Evolutionary conservation across 2,113 vertebrate genomes (phyloP).

Genomic region (Ceyx margarethae): DNA sequence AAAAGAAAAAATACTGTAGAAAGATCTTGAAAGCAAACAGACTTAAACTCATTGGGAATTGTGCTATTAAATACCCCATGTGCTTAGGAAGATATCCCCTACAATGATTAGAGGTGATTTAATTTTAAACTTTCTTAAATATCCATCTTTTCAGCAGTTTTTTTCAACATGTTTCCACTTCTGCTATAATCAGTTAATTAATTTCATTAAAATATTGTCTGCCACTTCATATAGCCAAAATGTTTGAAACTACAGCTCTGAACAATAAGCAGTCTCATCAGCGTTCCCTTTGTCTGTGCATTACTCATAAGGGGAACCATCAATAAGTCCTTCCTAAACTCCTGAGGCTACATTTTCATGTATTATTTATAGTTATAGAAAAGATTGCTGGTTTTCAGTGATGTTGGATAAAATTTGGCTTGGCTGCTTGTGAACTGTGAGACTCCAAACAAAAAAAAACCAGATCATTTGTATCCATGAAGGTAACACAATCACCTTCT

Average conservation of each 20-base stretch:
- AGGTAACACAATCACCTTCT: not conserved
- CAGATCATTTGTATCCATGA: not conserved
- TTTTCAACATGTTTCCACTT: not conserved
- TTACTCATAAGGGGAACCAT: conserved; percentile 21
- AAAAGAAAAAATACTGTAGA: not conserved
- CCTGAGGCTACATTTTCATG: conserved; percentile 23
- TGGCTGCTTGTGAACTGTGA: not conserved
- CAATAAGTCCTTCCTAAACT: conserved; percentile 39
- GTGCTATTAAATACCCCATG: not conserved
- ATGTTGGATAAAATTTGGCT: conserved; percentile 23
- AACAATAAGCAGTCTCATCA: not conserved
- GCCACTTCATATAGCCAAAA: not conserved
- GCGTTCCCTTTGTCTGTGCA: not conserved
- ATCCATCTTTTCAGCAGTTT: not conserved
- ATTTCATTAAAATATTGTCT: not conserved
- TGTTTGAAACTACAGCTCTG: not conserved
- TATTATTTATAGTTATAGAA: conserved; percentile 38
- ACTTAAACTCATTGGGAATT: not conserved
- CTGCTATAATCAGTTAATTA: not conserved
- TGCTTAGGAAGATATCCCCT: not conserved
- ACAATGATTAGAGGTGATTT: not conserved
- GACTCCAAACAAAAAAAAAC: not conserved
- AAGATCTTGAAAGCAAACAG: not conserved
- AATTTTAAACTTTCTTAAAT: not conserved
- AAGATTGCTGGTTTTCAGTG: conserved; percentile 3